Percentiles rank a stretch among this genome's conserved stretches.
Evolutionary conservation across 1,140 invertebrate species (phyloP).

Genomic region (Augochlora pura): DNA sequence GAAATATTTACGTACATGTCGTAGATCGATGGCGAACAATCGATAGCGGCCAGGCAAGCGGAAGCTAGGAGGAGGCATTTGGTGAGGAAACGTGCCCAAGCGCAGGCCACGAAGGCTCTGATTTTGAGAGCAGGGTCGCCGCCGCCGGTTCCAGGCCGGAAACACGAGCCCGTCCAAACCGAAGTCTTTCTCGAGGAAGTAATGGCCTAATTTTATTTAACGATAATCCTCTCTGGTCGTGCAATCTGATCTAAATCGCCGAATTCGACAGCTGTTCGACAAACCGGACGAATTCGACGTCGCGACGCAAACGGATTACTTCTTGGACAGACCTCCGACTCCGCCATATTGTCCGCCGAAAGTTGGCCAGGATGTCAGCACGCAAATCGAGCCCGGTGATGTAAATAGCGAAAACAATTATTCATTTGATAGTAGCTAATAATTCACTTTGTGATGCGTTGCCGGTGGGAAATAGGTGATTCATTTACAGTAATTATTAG

Average conservation of each 20-base stretch:
- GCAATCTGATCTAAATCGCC: background rate
- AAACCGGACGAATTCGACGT: conserved; percentile 87
- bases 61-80: conserved; percentile 83
- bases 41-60: conserved; percentile 81
- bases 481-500: no score
- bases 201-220: background rate
- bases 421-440: no score
- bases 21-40: conserved; percentile 82
- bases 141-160: conserved; percentile 87
- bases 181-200: conserved; percentile 93
- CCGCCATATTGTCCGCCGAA: conserved; percentile 89
- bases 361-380: conserved; percentile 88
- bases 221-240: background rate
- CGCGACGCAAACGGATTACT: conserved; percentile 92
- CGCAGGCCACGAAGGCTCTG: conserved; percentile 74
- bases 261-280: conserved; percentile 82
- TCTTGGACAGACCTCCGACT: conserved; percentile 88
- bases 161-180: conserved; percentile 92
- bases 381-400: conserved; percentile 93
- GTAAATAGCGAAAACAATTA: conserved; percentile 79
- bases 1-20: conserved; percentile 14
- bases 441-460: no score
- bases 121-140: conserved; percentile 83
- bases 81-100: conserved; percentile 82
- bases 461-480: no score